These are phyloP conservation scores for Jaculus jaculus DNA, from an alignment of 2,113 vertebrate genomes.

Conservation along the genomic window DNA sequence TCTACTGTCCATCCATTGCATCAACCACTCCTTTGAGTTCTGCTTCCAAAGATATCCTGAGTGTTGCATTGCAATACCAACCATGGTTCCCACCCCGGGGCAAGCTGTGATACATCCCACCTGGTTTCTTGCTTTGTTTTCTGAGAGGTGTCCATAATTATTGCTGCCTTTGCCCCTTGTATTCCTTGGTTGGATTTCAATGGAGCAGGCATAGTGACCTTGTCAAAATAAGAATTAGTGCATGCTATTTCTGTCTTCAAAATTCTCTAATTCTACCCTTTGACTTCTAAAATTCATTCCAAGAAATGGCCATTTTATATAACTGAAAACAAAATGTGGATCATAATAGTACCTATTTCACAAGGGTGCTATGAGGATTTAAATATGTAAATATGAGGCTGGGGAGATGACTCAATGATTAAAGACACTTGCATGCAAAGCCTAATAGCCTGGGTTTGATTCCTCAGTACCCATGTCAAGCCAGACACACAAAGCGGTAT, in stretches of 20 bases:
- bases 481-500: too few species aligned
- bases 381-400: background rate
- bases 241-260: background rate
- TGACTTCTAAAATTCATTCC: background rate
- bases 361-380: background rate
- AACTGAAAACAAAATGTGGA: background rate
- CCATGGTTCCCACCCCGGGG: background rate
- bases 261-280: background rate
- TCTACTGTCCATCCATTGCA: background rate
- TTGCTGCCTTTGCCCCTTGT: background rate
- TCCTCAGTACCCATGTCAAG: too few species aligned
- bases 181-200: background rate
- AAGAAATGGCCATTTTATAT: background rate
- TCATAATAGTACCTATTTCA: background rate
- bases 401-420: too few species aligned
- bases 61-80: background rate
- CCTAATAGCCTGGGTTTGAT: too few species aligned
- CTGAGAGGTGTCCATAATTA: background rate
- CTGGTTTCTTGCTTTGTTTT: background rate
- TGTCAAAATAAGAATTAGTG: conserved; percentile 20
- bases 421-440: too few species aligned
- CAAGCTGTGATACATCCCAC: background rate
- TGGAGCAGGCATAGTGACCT: background rate
- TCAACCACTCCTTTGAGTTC: conserved; percentile 11
- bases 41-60: conserved; percentile 35